These are phyloP conservation scores for Eupeodes corollae DNA, from an alignment of 1,140 invertebrate species.

Conservation along the genomic window DNA sequence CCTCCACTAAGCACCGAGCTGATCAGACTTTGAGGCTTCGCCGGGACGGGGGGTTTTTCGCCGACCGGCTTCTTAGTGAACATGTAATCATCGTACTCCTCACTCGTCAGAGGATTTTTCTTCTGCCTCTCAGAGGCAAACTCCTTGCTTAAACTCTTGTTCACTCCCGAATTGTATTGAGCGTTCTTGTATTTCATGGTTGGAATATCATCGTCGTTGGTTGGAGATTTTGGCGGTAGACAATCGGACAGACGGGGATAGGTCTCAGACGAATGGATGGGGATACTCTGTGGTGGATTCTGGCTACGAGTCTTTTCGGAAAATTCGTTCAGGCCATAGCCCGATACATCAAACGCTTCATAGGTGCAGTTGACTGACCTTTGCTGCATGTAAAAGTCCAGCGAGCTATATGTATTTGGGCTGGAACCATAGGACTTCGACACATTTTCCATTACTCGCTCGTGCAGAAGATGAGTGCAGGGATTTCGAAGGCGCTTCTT, in stretches of 20 bases:
- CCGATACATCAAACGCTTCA: constrained; percentile 31
- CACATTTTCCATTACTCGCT: constrained; percentile 5
- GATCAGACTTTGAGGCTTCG: constrained; percentile 27
- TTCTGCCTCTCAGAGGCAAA: constrained; percentile 31
- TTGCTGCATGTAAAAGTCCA: constrained; percentile 33
- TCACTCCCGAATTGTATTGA: constrained; percentile 31
- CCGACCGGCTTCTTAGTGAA: constrained; percentile 24
- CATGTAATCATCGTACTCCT: constrained; percentile 8
- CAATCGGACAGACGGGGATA: constrained; percentile 22
- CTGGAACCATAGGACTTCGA: constrained; percentile 50
- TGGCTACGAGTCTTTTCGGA: neutral
- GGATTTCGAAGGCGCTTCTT: constrained; percentile 19
- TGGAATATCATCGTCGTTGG: constrained; percentile 25
- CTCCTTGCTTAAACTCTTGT: constrained; percentile 33
- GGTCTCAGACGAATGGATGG: constrained; percentile 28
- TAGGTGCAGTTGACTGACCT: constrained; percentile 8
- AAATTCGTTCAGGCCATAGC: constrained; percentile 23
- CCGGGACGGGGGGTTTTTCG: constrained; percentile 28
- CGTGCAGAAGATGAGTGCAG: constrained; percentile 8
- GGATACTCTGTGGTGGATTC: constrained; percentile 12
- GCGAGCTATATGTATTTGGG: constrained; percentile 41
- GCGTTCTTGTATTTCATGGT: constrained; percentile 29
- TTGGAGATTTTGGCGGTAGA: neutral
- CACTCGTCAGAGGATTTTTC: constrained; percentile 16
- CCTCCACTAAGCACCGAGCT: constrained; percentile 16